These are phyloP conservation scores for Patella vulgata DNA, from an alignment of 1,140 invertebrate genomes.

Conservation along the genomic window DNA sequence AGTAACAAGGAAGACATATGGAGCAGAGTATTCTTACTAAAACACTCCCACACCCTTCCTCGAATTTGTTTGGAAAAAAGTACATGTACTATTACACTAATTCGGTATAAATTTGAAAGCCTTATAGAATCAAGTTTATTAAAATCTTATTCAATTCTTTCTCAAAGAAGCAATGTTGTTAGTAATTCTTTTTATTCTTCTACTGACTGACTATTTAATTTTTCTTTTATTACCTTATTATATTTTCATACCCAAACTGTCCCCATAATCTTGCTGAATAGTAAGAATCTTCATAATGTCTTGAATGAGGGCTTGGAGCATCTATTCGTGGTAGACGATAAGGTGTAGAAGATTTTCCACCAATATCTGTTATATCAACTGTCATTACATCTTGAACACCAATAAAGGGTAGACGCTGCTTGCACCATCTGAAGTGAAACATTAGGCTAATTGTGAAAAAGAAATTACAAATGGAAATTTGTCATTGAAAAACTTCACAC, in stretches of 20 bases:
- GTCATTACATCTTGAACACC: neutral
- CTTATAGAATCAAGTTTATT: too few species aligned
- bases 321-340: slow-evolving; percentile 41
- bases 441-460: too few species aligned
- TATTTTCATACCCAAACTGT: slow-evolving; percentile 39
- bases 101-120: too few species aligned
- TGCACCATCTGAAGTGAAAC: slow-evolving; percentile 36
- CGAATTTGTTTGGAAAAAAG: too few species aligned
- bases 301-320: neutral
- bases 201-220: too few species aligned
- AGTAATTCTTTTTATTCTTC: too few species aligned
- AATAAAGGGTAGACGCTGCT: slow-evolving; percentile 4
- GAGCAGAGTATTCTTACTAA: neutral
- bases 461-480: too few species aligned
- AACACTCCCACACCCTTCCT: neutral
- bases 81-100: too few species aligned
- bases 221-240: too few species aligned
- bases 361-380: slow-evolving; percentile 11
- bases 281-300: slow-evolving; percentile 8
- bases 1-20: slow-evolving; percentile 8
- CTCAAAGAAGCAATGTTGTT: too few species aligned
- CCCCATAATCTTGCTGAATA: slow-evolving; percentile 29
- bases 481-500: too few species aligned
- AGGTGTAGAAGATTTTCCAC: slow-evolving; percentile 23
- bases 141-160: too few species aligned